A percentile compares a stretch with the other conserved stretches of the same genome.
These are phyloP conservation scores for Cathartes aura DNA, from an alignment of 2,113 vertebrate genomes.

Conservation along the genomic window DNA sequence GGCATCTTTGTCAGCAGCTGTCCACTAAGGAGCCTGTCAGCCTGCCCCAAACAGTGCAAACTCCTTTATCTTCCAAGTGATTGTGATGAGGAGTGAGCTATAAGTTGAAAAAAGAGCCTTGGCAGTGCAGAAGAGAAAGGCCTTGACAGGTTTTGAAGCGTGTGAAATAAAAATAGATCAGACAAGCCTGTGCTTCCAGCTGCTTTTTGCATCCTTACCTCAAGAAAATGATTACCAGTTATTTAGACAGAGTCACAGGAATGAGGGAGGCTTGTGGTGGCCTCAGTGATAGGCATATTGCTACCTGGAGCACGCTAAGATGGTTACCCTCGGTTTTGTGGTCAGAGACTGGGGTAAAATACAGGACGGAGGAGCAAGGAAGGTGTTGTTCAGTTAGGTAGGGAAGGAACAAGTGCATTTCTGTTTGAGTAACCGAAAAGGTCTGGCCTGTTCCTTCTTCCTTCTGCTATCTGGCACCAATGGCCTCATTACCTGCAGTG, in stretches of 20 bases:
- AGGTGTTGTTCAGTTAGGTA: neutral
- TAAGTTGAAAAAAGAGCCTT: neutral
- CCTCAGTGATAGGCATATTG: neutral
- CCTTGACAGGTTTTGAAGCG: slow-evolving; percentile 19
- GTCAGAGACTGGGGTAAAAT: neutral
- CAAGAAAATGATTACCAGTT: neutral
- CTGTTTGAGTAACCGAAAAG: neutral
- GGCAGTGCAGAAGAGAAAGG: neutral
- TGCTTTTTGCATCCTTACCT: neutral
- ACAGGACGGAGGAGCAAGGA: neutral
- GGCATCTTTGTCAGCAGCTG: neutral
- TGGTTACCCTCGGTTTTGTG: neutral
- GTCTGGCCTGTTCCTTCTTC: neutral
- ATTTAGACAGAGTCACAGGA: neutral
- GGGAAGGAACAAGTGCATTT: neutral
- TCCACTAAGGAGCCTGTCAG: neutral
- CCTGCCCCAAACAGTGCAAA: neutral
- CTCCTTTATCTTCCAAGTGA: neutral
- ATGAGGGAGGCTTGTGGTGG: neutral
- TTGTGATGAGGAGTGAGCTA: neutral
- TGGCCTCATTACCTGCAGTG: neutral
- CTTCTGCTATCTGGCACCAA: neutral
- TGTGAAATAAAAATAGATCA: slow-evolving; percentile 25
- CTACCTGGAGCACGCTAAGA: neutral
- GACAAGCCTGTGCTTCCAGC: neutral